A percentile compares a stretch with the other conserved stretches of the same genome.
Evolutionary conservation across 2,888 invertebrate species (phyloP).

Genomic region (Lochmaea crataegi): DNA sequence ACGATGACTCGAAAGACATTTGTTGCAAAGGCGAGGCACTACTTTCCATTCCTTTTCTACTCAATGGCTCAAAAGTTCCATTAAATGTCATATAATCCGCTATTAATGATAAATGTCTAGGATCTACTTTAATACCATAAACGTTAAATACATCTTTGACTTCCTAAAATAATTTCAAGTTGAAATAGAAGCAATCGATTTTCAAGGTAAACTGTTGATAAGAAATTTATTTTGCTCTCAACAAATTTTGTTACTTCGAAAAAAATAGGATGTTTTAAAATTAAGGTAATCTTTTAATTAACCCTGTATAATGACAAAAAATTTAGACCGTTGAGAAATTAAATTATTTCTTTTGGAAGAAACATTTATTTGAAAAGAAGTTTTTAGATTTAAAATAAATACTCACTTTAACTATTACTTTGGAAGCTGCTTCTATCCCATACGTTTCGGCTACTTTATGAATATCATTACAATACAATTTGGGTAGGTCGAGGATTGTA

Average conservation of each 20-base stretch:
- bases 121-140: slow-evolving; percentile 96
- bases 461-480: slow-evolving; percentile 93
- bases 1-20: slow-evolving; percentile 97
- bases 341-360: too few relatives aligned
- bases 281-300: slow-evolving; percentile 12
- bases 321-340: too few relatives aligned
- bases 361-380: too few relatives aligned
- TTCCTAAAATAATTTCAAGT: slow-evolving; percentile 69
- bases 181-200: too few relatives aligned
- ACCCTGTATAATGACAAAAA: too few relatives aligned
- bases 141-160: slow-evolving; percentile 96
- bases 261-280: slow-evolving; percentile 8
- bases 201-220: too few relatives aligned
- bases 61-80: slow-evolving; percentile 90
- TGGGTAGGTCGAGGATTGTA: slow-evolving; percentile 81
- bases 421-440: slow-evolving; percentile 96
- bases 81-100: slow-evolving; percentile 99
- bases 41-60: slow-evolving; percentile 88
- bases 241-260: too few relatives aligned
- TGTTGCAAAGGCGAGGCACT: slow-evolving; percentile 96
- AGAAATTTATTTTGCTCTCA: too few relatives aligned
- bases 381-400: background rate
- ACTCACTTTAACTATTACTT: slow-evolving; percentile 83
- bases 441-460: slow-evolving; percentile 90
- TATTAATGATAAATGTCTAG: slow-evolving; percentile 90